phyloP scores from a whole-genome alignment of 2,113 vertebrate species.

The Hippocampus abdominalis region DNA sequence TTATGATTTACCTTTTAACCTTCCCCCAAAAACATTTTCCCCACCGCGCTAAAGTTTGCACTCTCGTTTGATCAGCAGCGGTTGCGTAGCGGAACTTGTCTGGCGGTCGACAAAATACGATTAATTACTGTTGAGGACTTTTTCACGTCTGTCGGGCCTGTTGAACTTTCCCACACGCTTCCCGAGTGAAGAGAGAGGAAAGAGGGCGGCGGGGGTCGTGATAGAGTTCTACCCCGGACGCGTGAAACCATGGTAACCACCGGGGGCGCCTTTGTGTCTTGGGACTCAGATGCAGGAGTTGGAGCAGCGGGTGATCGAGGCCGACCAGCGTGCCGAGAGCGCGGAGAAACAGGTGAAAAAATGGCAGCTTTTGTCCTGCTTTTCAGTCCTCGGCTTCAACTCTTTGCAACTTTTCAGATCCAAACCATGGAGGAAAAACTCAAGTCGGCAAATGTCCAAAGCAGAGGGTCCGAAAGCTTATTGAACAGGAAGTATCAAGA shows the following conservation, averaged over 20 bases:
- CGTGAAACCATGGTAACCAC: conserved; percentile 11
- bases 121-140: not conserved
- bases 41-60: not conserved
- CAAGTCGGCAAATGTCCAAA: conserved; percentile 76
- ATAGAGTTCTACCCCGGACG: not conserved
- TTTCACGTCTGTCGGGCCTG: not conserved
- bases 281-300: conserved; percentile 87
- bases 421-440: conserved; percentile 83
- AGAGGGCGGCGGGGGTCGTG: conserved; percentile 1
- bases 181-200: not conserved
- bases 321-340: conserved; percentile 85
- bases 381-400: not conserved
- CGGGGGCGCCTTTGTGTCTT: conserved; percentile 10
- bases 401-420: conserved; percentile 65
- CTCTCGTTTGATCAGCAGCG: conserved; percentile 28
- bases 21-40: too few relatives aligned
- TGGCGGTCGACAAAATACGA: not conserved
- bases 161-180: conserved; percentile 6
- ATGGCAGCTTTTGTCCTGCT: not conserved
- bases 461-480: conserved; percentile 73
- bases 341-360: conserved; percentile 86
- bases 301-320: conserved; percentile 86
- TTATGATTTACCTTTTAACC: too few relatives aligned
- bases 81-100: not conserved
- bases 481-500: conserved; percentile 79